Evolutionary conservation across 2,888 invertebrate genomes (phyloP), one percentile per base, ranked within the genome.

Genomic region (Caenorhabditis sp.): DNA sequence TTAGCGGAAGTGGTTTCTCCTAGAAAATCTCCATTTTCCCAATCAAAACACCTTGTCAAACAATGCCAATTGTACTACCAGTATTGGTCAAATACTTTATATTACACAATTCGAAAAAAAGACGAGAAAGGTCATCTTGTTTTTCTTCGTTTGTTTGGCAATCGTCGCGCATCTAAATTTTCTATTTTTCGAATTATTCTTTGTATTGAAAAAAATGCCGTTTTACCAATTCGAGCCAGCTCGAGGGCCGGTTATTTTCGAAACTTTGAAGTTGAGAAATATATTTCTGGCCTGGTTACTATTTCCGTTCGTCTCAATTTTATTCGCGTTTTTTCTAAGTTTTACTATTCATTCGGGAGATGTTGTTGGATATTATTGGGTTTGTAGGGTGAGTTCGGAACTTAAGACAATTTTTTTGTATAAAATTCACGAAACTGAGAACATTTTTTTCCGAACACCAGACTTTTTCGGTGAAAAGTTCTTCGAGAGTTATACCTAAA

Each of bases 321-420:
- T 74, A 2, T 54, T 64, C 12, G 78, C 76, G 3, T 79, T 83
- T 66, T 1, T 76, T 20, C 60, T 83, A 21, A 80, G 81, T 52
- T 78, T 77, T 49, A 57, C 62, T 5, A 26, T 72, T 31, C 74
- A 83, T 65, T 59, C 70, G 23, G 52, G 54, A 17, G 38, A 62
- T 17, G 62, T 83, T 54, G 71, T 77, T 38, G 65, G 78, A 43
- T 83, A 83, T 54, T 59, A 74, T 20, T 83, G 83, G 83, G 70
- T 63, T 12, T 83, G 83, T 63, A 72, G 81, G 60, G 83, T 83
- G 23, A 69, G 72, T 57, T 8, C 7, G 36, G 7, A 36, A 36
- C 5, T 8, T 36, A 36, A 10, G 36, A 10, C 5, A 36, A 36
- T n/a, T n/a, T n/a, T n/a, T n/a, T n/a, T n/a, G n/a, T n/a, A n/a